These are phyloP conservation scores for Sympetrum striolatum DNA, from an alignment of 2,888 invertebrate genomes.

Conservation along the genomic window DNA sequence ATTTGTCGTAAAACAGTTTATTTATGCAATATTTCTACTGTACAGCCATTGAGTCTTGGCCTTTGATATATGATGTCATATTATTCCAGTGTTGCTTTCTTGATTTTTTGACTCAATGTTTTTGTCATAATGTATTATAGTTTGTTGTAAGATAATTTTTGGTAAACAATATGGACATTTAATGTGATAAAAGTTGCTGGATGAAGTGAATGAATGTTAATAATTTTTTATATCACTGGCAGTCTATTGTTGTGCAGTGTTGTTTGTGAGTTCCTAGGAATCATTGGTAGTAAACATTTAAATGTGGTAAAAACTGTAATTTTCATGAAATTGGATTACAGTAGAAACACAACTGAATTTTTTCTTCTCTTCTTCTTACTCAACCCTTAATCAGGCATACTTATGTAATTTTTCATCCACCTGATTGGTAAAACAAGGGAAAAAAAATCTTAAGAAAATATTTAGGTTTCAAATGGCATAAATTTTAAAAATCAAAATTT, in stretches of 20 bases:
- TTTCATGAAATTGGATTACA: conserved; percentile 7
- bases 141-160: conserved; percentile 23
- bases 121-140: conserved; percentile 24
- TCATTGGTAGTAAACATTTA: conserved; percentile 27
- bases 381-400: neutral
- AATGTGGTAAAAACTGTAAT: conserved; percentile 18
- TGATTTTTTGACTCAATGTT: conserved; percentile 38
- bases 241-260: conserved; percentile 44
- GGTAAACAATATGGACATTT: conserved; percentile 16
- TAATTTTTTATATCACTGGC: conserved; percentile 42
- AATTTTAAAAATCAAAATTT: neutral
- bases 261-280: conserved; percentile 36
- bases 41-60: conserved; percentile 9
- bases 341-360: conserved; percentile 11
- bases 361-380: neutral
- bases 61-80: conserved; percentile 38
- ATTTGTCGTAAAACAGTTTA: conserved; percentile 4
- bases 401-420: neutral
- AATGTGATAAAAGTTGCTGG: conserved; percentile 36
- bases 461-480: neutral
- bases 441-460: neutral
- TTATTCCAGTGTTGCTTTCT: conserved; percentile 21
- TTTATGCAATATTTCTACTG: conserved; percentile 27
- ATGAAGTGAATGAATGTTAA: conserved; percentile 30
- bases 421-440: neutral